Conservation (phyloP, 2,113 vertebrate genomes). For the Stomatorhinus ivindoensis region DNA sequence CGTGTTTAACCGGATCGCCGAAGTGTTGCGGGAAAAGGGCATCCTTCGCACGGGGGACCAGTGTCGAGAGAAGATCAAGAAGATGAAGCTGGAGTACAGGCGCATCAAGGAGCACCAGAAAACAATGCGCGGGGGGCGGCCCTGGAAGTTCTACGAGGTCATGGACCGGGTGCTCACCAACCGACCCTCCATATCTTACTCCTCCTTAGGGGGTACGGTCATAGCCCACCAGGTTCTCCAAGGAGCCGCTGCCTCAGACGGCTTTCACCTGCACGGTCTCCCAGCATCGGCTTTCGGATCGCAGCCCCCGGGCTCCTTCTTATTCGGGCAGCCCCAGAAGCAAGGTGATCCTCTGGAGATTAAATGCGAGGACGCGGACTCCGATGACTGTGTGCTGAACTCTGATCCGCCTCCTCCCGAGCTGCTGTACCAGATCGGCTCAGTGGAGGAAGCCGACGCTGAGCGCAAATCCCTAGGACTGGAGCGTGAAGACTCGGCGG, state of each 20-base stretch:
- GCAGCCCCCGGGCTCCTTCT: conserved; percentile 47
- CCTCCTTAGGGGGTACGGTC: conserved; percentile 57
- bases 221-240: conserved; percentile 66
- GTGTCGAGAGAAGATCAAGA: conserved; percentile 85
- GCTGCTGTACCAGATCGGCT: conserved; percentile 62
- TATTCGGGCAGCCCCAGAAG: conserved; percentile 66
- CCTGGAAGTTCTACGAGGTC: conserved; percentile 83
- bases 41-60: conserved; percentile 75
- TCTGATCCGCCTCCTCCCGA: conserved; percentile 53
- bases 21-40: conserved; percentile 70
- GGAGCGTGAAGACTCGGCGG: conserved; percentile 43
- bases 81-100: conserved; percentile 87
- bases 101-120: conserved; percentile 79
- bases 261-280: conserved; percentile 45
- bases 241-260: conserved; percentile 49
- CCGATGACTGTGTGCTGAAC: conserved; percentile 62
- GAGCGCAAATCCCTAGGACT: conserved; percentile 55
- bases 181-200: conserved; percentile 64
- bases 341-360: conserved; percentile 64
- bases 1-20: conserved; percentile 78
- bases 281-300: conserved; percentile 48
- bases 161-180: conserved; percentile 79
- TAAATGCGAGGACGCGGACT: conserved; percentile 72
- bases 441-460: conserved; percentile 62
- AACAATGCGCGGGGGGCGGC: conserved; percentile 55